phyloP scores from a whole-genome alignment of 35 echinoderm and acorn worm genomes.

The Patiria miniata region DNA sequence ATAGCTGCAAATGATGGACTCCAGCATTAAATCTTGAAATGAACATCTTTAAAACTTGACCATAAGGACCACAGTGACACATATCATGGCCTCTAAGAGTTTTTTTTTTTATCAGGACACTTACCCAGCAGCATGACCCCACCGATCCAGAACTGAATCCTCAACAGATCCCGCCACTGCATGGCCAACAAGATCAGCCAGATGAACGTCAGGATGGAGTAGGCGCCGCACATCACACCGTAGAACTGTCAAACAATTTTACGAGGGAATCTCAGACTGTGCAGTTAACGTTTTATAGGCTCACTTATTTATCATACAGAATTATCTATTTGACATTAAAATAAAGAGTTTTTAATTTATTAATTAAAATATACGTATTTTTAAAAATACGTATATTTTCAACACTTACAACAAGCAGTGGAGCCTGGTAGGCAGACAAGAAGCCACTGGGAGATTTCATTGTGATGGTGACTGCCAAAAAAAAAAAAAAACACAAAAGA shows the following conservation, averaged over 20 bases:
- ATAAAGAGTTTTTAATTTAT: not conserved
- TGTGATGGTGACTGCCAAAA: constrained; percentile 48
- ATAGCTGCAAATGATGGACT: too few relatives aligned
- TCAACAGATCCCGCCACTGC: constrained; percentile 87
- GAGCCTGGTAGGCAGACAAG: constrained; percentile 69
- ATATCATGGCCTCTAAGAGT: too few relatives aligned
- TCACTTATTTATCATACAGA: not conserved
- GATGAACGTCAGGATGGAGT: constrained; percentile 61
- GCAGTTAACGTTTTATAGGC: not conserved
- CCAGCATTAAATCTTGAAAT: too few relatives aligned
- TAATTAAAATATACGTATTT: not conserved
- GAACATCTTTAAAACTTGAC: too few relatives aligned
- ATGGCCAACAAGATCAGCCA: constrained; percentile 70
- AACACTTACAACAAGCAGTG: constrained; percentile 70
- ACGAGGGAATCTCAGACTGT: not conserved
- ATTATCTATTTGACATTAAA: not conserved
- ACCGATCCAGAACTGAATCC: constrained; percentile 96
- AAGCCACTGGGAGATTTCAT: constrained; percentile 75
- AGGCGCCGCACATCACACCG: constrained; percentile 87
- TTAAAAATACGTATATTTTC: not conserved
- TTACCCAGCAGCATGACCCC: constrained; percentile 88
- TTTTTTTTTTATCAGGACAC: too few relatives aligned
- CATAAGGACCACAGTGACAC: too few relatives aligned
- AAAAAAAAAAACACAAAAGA: constrained; percentile 26
- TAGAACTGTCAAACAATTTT: constrained; percentile 66